Evolutionary conservation across 2,113 vertebrate species (phyloP).

Genomic region (Cyanoliseus patagonus): DNA sequence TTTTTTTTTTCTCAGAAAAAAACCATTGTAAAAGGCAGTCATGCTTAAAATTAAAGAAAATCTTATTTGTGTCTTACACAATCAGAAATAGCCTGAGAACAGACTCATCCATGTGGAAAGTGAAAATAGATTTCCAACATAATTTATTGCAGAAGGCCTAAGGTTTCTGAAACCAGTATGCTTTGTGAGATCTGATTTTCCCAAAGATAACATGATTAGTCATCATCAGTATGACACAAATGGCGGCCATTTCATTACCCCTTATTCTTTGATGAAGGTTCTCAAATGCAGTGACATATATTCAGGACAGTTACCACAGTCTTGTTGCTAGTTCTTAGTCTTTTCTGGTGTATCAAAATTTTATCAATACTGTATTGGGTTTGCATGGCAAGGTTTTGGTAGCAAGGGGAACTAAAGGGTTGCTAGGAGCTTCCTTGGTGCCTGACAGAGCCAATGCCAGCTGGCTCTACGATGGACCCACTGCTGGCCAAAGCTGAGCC

Average conservation of each 20-base stretch:
- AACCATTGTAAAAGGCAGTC: neutral
- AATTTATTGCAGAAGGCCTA: neutral
- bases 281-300: neutral
- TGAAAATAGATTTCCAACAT: neutral
- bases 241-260: neutral
- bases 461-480: neutral
- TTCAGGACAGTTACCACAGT: neutral
- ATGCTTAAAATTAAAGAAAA: conserved; percentile 24
- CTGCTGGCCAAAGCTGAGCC: neutral
- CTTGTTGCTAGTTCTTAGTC: neutral
- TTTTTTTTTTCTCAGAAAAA: neutral
- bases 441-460: neutral
- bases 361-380: neutral
- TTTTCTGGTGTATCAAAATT: neutral
- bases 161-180: neutral
- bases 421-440: neutral
- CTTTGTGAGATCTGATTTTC: neutral
- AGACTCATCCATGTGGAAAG: neutral
- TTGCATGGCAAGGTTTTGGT: neutral
- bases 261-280: neutral
- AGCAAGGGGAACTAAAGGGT: neutral
- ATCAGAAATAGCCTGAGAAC: neutral
- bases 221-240: neutral
- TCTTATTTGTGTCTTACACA: neutral
- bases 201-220: neutral